phyloP scores from a whole-genome alignment of 2,797 vertebrate genomes.

The Ptychadena robeensis region DNA sequence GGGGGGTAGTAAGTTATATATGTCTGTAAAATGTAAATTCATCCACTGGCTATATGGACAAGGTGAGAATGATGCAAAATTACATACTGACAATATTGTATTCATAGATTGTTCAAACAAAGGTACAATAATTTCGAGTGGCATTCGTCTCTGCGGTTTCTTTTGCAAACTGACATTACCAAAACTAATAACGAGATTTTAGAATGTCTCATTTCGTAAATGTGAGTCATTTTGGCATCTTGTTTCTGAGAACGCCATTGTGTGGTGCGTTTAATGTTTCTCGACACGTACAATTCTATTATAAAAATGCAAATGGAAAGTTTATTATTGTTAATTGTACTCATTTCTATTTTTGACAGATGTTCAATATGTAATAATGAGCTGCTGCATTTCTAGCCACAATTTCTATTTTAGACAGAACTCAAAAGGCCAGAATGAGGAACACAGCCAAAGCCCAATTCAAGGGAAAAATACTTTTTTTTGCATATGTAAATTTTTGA shows the following conservation, averaged over 20 bases:
- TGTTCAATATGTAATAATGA: slow-evolving; percentile 77
- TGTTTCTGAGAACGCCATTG: slow-evolving; percentile 48
- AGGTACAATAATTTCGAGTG: slow-evolving; percentile 28
- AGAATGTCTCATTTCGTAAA: slow-evolving; percentile 55
- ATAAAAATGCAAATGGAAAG: slow-evolving; percentile 58
- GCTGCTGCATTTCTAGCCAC: slow-evolving; percentile 74
- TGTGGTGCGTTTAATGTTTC: slow-evolving; percentile 42
- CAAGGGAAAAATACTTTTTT: slow-evolving; percentile 62
- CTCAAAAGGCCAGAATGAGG: slow-evolving; percentile 72
- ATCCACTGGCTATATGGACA: background rate
- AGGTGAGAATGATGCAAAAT: slow-evolving; percentile 17
- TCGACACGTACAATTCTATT: slow-evolving; percentile 56
- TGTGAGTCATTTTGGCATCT: slow-evolving; percentile 52
- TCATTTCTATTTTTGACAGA: slow-evolving; percentile 76
- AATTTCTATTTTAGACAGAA: slow-evolving; percentile 71
- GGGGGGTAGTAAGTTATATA: background rate
- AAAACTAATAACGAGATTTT: slow-evolving; percentile 52
- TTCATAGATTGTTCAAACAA: slow-evolving; percentile 29
- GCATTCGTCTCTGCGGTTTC: slow-evolving; percentile 49
- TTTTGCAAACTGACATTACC: slow-evolving; percentile 43
- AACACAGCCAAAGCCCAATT: slow-evolving; percentile 68
- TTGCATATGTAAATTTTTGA: slow-evolving; percentile 62
- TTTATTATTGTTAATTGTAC: slow-evolving; percentile 73
- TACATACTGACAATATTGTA: background rate
- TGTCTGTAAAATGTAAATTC: slow-evolving; percentile 13